Evolutionary conservation across 2,113 vertebrate genomes (phyloP).

Genomic region (Colossoma macropomum): DNA sequence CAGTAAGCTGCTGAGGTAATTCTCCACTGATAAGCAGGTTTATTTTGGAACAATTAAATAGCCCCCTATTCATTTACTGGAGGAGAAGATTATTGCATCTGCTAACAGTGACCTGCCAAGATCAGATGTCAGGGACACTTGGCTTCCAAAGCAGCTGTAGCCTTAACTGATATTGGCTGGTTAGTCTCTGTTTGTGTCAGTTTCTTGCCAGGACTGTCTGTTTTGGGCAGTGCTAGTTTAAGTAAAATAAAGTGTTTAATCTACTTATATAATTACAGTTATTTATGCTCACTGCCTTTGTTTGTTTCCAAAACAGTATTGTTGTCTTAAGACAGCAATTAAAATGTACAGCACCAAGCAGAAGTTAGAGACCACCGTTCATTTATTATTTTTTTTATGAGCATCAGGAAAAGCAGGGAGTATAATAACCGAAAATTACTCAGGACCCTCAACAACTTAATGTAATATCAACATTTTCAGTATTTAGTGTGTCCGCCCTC

Average conservation of each 20-base stretch:
- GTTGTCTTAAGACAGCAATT: too few species aligned
- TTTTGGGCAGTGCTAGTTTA: not conserved
- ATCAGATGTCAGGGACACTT: constrained; percentile 59
- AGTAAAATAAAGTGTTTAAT: too few species aligned
- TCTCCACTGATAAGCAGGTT: not conserved
- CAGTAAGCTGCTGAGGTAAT: not conserved
- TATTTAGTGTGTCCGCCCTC: too few species aligned
- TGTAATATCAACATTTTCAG: too few species aligned
- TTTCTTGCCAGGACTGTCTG: not conserved
- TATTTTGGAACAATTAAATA: not conserved
- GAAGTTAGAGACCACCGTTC: too few species aligned
- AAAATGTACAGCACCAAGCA: too few species aligned
- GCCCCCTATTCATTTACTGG: not conserved
- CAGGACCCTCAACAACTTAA: too few species aligned
- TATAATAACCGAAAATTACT: too few species aligned
- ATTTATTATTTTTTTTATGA: too few species aligned
- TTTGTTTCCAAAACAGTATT: not conserved
- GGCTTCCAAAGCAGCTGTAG: constrained; percentile 21
- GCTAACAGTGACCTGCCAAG: constrained; percentile 57
- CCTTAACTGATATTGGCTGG: not conserved
- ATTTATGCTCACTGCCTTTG: too few species aligned
- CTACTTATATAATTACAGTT: too few species aligned
- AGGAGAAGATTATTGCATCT: not conserved
- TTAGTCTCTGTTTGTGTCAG: not conserved
- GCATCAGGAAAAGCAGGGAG: too few species aligned